Evolutionary conservation across 2,888 invertebrate genomes (phyloP).

Genomic region (Catocala nupta): DNA sequence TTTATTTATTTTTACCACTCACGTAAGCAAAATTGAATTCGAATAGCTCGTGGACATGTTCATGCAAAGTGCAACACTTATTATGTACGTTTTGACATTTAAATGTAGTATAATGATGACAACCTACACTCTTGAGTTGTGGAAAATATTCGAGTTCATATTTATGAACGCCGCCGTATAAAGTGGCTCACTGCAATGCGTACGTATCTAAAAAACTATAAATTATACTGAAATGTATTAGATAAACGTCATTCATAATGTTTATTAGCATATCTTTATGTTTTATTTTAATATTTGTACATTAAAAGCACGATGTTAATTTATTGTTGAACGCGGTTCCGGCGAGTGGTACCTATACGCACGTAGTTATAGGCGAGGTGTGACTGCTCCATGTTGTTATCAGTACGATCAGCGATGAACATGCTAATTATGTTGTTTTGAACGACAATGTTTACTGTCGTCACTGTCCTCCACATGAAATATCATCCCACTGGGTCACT

Average conservation of each 20-base stretch:
- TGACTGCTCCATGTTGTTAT: slow-evolving; percentile 71
- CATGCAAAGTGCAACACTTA: slow-evolving; percentile 59
- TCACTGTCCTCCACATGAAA: slow-evolving; percentile 56
- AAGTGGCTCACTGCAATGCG: neutral
- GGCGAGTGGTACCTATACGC: slow-evolving; percentile 7
- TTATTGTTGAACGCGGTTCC: slow-evolving; percentile 32
- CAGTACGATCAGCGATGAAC: slow-evolving; percentile 71
- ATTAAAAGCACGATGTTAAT: slow-evolving; percentile 4
- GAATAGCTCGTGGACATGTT: slow-evolving; percentile 70
- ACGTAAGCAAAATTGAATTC: slow-evolving; percentile 85
- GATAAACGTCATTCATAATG: neutral
- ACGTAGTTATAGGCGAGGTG: slow-evolving; percentile 64
- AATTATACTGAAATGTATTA: neutral
- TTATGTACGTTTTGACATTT: slow-evolving; percentile 52
- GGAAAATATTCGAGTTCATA: slow-evolving; percentile 20
- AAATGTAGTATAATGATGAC: slow-evolving; percentile 46
- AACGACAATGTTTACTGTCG: slow-evolving; percentile 64
- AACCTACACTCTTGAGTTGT: slow-evolving; percentile 43
- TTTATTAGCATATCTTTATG: neutral
- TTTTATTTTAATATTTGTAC: slow-evolving; percentile 1
- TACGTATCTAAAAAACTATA: neutral
- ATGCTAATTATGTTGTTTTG: slow-evolving; percentile 77
- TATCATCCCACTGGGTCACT: slow-evolving; percentile 52
- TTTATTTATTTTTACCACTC: slow-evolving; percentile 86
- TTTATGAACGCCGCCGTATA: slow-evolving; percentile 16